Conservation (phyloP, 2,888 invertebrate species). For the Spodoptera littoralis region DNA sequence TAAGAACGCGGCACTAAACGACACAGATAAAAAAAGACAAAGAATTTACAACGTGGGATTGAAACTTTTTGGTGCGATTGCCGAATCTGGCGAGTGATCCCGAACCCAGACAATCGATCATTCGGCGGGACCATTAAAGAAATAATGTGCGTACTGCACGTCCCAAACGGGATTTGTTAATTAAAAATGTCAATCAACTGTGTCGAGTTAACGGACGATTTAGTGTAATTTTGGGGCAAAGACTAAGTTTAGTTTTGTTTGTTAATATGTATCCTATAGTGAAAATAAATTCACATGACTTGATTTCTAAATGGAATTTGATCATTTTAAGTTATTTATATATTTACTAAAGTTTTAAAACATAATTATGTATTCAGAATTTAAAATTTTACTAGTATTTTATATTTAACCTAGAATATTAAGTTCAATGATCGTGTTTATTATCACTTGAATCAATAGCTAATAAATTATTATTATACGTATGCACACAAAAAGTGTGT, state of each 20-base stretch:
- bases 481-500: too few species aligned
- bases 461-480: too few species aligned
- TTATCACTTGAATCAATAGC: too few species aligned
- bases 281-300: not conserved
- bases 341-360: too few species aligned
- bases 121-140: conserved; percentile 57
- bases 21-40: conserved; percentile 5
- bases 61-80: conserved; percentile 32
- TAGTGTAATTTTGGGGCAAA: conserved; percentile 65
- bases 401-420: too few species aligned
- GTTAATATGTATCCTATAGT: not conserved
- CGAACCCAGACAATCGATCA: conserved; percentile 67
- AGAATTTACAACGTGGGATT: conserved; percentile 36
- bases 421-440: too few species aligned
- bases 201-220: conserved; percentile 63
- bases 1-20: conserved; percentile 12
- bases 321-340: too few species aligned
- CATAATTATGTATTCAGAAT: too few species aligned
- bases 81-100: conserved; percentile 50
- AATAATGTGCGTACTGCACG: conserved; percentile 57
- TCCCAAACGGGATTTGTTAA: conserved; percentile 74
- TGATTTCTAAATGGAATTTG: too few species aligned
- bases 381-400: too few species aligned
- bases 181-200: conserved; percentile 84
- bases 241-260: conserved; percentile 51